Base-by-base conservation (phyloP, 2,113 vertebrate species). In the Tamias sibiricus region DNA sequence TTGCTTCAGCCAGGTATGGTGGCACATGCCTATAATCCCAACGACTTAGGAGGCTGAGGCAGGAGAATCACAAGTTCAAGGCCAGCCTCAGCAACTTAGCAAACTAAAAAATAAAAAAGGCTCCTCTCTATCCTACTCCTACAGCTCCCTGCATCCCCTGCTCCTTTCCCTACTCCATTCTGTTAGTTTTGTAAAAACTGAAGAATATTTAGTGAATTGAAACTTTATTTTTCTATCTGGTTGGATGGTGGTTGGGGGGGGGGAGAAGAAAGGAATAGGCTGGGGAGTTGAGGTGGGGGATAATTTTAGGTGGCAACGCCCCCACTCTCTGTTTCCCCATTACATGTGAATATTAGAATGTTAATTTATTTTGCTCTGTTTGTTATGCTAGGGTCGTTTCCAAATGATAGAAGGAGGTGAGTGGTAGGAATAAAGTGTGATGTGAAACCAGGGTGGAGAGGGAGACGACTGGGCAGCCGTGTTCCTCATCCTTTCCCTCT, bases 141-240 rank as follows among this genome's bases (percentile, higher is more conserved):
- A 16, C 1, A 32, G 95, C 94, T 86, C 97, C 97, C 97, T 22
- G 89, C 89, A 84, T 95, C 37, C 80, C 62, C 74, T 42, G 68
- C 87, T 77, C 84, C 84, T 81, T 37, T 3, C 81, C 96, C 87
- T 62, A 22, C 71, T 97, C 94, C 95, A 82, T 98, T 98, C 98
- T 97, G 91, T 98, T 98, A 98, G 97, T 99, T 99, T 99, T 99
- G 98, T 99, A 99, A 98, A 99, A 99, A 98, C 97, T 95, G 11
- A n/a, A n/a, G n/a, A n/a, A n/a, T 49, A 49, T 13, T 49, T 98
- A 98, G n/a, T n/a, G n/a, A 98, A 98, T 98, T 98, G 99, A 98
- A 99, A 98, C 98, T 99, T 99, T 99, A 99, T 99, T 99, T 99
- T 99, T 99, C 98, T 99, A 99, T 98, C 98, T 98, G 97, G 91